These are phyloP conservation scores for Siniperca knerii DNA, from an alignment of 2,113 vertebrate genomes.

Conservation along the genomic window DNA sequence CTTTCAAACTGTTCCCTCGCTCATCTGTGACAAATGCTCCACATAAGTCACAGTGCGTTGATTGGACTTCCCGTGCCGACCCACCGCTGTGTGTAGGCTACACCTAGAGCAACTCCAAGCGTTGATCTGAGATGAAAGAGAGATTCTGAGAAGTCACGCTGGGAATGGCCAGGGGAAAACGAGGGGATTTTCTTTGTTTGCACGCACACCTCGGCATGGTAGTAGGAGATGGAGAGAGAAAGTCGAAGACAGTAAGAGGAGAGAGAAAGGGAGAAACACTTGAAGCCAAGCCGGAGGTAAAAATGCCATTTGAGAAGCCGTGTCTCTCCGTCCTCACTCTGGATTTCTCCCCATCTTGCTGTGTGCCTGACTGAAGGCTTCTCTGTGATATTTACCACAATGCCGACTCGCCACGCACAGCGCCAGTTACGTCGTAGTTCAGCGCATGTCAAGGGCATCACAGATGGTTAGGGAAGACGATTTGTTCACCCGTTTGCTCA, in stretches of 20 bases:
- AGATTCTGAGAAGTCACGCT: conserved; percentile 60
- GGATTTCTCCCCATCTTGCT: conserved; percentile 46
- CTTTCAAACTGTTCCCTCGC: conserved; percentile 1
- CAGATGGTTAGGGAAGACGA: conserved; percentile 18
- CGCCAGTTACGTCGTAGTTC: conserved; percentile 51
- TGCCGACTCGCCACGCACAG: conserved; percentile 40
- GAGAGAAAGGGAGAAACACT: not conserved
- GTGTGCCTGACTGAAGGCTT: conserved; percentile 35
- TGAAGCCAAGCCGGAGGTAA: conserved; percentile 26
- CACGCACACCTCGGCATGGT: conserved; percentile 42
- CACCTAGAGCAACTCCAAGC: conserved; percentile 52
- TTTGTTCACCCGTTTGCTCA: conserved; percentile 5
- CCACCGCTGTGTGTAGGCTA: conserved; percentile 34
- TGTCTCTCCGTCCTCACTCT: conserved; percentile 23
- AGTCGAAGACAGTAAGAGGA: conserved; percentile 4
- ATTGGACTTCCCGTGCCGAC: conserved; percentile 57
- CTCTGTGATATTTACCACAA: conserved; percentile 44
- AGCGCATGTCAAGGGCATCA: conserved; percentile 39
- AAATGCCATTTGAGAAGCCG: conserved; percentile 25
- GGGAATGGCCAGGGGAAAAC: conserved; percentile 38
- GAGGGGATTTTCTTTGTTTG: conserved; percentile 36
- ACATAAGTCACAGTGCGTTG: conserved; percentile 35
- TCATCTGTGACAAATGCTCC: conserved; percentile 34
- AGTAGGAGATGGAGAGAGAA: conserved; percentile 6
- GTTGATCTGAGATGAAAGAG: conserved; percentile 61